Conservation (phyloP, 53 echinoderm and acorn worm species). For the Arbacia lixula region DNA sequence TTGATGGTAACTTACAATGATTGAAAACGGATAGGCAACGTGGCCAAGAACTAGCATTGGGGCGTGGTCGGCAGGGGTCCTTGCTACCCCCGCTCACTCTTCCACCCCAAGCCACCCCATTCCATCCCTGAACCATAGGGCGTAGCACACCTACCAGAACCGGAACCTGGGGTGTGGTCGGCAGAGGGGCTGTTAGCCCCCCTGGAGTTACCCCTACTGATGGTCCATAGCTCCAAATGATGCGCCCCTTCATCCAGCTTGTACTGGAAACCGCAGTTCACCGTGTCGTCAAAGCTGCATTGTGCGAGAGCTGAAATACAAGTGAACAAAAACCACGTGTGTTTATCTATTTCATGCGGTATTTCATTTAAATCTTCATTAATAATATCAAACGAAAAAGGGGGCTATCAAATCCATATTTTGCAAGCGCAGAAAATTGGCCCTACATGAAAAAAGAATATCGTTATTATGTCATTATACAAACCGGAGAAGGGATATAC, state of each 20-base stretch:
- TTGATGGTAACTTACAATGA: too few relatives aligned
- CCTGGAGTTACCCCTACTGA: not conserved
- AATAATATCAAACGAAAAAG: not conserved
- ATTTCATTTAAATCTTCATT: too few relatives aligned
- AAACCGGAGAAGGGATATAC: too few relatives aligned
- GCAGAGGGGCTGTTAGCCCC: conserved; percentile 5
- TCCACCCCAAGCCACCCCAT: too few relatives aligned
- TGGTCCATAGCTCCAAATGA: conserved; percentile 30
- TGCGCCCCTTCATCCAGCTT: conserved; percentile 20
- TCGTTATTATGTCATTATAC: too few relatives aligned
- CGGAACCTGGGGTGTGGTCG: conserved; percentile 26
- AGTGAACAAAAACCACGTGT: not conserved
- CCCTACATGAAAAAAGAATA: too few relatives aligned
- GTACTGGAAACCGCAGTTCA: conserved; percentile 29
- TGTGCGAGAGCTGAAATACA: conserved; percentile 27
- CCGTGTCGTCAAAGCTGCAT: conserved; percentile 26
- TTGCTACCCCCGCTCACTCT: too few relatives aligned
- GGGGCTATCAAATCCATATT: not conserved
- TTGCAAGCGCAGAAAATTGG: not conserved
- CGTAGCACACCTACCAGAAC: too few relatives aligned
- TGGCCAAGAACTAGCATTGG: too few relatives aligned
- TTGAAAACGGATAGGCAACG: too few relatives aligned
- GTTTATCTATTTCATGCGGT: not conserved
- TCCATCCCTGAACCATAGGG: too few relatives aligned
- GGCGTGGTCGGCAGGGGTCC: not conserved